Evolutionary conservation across 2,113 vertebrate genomes (phyloP).

Genomic region (Sceloporus undulatus): DNA sequence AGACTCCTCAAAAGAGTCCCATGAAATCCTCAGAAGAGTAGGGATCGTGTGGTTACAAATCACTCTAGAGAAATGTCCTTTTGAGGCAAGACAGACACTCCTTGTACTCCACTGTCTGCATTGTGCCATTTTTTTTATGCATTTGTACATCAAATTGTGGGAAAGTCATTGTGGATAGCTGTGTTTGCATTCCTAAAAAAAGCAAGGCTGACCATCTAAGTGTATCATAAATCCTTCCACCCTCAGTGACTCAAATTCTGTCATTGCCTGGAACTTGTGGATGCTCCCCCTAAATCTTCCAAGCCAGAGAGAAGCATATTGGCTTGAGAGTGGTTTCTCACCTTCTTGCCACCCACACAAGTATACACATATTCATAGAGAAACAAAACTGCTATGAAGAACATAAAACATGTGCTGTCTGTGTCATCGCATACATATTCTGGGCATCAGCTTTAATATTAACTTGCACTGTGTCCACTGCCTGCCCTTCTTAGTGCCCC

Average conservation of each 20-base stretch:
- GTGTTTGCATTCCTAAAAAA: neutral
- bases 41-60: neutral
- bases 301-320: neutral
- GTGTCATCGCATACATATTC: neutral
- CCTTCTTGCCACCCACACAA: neutral
- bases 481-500: neutral
- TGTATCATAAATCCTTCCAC: neutral
- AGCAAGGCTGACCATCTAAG: neutral
- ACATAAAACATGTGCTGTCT: neutral
- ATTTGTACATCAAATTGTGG: too few species aligned
- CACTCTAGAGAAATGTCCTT: neutral
- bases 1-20: slow-evolving; percentile 25
- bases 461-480: neutral
- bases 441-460: neutral
- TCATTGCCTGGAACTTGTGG: neutral
- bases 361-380: neutral
- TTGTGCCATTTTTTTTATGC: too few species aligned
- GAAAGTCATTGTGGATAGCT: neutral
- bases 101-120: neutral
- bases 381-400: neutral
- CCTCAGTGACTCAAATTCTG: neutral
- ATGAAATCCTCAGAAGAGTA: neutral
- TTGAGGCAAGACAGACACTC: neutral
- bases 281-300: too few species aligned
- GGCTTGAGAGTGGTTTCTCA: neutral